Percentiles rank a stretch among this genome's conserved stretches.
Conservation (phyloP, 2,888 invertebrate species). For the Aplocera efformata region DNA sequence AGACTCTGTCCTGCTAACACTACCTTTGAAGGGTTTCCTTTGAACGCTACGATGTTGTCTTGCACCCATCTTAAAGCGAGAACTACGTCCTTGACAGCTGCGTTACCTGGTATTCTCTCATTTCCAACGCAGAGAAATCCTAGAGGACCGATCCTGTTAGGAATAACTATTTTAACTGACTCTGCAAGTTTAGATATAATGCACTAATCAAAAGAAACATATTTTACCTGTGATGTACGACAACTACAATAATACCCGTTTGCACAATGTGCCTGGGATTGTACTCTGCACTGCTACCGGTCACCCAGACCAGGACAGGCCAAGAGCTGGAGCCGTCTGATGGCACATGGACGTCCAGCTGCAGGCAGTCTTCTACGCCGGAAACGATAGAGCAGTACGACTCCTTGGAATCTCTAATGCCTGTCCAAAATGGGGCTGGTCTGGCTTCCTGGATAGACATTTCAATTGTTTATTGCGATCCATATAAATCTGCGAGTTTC, state of each 20-base stretch:
- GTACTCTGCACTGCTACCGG: slow-evolving; percentile 48
- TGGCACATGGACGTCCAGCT: slow-evolving; percentile 83
- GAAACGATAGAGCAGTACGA: slow-evolving; percentile 45
- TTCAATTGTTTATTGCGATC: no score
- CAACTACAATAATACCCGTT: slow-evolving; percentile 54
- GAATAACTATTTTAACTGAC: no score
- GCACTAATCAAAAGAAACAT: background rate
- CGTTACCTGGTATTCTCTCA: slow-evolving; percentile 62
- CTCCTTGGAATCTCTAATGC: slow-evolving; percentile 45
- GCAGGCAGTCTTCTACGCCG: slow-evolving; percentile 81
- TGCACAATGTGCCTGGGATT: slow-evolving; percentile 50
- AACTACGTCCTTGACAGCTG: slow-evolving; percentile 61
- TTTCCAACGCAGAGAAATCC: slow-evolving; percentile 61
- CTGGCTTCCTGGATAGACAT: slow-evolving; percentile 47
- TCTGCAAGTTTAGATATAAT: no score
- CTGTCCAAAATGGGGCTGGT: slow-evolving; percentile 58
- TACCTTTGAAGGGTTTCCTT: slow-evolving; percentile 59
- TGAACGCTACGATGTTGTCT: slow-evolving; percentile 68
- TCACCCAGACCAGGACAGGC: slow-evolving; percentile 66
- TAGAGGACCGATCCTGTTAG: slow-evolving; percentile 50
- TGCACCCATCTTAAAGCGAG: slow-evolving; percentile 63
- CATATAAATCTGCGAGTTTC: no score
- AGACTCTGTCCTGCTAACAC: slow-evolving; percentile 62
- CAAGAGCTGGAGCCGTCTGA: slow-evolving; percentile 33
- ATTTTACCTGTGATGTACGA: slow-evolving; percentile 58